Evolutionary conservation across 2,888 invertebrate genomes (phyloP).

Genomic region (Sesamia inferens): DNA sequence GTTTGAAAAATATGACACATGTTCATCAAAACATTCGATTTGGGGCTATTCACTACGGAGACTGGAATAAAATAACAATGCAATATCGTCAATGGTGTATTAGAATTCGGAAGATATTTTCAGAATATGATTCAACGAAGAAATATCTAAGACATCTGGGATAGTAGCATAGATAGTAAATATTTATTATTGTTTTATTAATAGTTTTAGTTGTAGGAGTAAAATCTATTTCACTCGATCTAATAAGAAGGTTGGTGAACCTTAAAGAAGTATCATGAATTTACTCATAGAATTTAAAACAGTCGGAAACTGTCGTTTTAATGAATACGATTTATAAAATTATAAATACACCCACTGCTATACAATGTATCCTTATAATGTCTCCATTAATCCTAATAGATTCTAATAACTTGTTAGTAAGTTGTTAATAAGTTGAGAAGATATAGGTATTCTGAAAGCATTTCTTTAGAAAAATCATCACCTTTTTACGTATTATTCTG

Average conservation of each 20-base stretch:
- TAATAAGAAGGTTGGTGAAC: slow-evolving; percentile 35
- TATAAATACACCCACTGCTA: background rate
- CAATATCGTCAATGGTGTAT: slow-evolving; percentile 18
- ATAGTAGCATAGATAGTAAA: slow-evolving; percentile 28
- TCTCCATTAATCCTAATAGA: background rate
- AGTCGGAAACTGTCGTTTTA: background rate
- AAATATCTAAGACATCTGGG: slow-evolving; percentile 31
- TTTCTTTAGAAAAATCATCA: background rate
- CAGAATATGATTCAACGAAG: slow-evolving; percentile 29
- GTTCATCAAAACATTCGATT: slow-evolving; percentile 14
- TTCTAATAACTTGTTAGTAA: slow-evolving; percentile 18
- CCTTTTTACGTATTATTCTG: background rate
- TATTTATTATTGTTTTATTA: slow-evolving; percentile 36
- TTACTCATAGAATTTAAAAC: slow-evolving; percentile 16
- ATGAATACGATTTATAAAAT: background rate
- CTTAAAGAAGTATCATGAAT: slow-evolving; percentile 4
- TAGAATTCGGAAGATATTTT: slow-evolving; percentile 18
- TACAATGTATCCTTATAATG: slow-evolving; percentile 11
- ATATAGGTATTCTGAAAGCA: background rate
- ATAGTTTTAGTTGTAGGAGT: slow-evolving; percentile 23
- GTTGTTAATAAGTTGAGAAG: background rate
- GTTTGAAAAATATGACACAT: slow-evolving; percentile 29
- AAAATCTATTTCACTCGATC: slow-evolving; percentile 31
- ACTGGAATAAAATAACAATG: slow-evolving; percentile 26
- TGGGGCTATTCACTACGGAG: slow-evolving; percentile 17